phyloP scores from a whole-genome alignment of 2,797 vertebrate genomes.

The Scyliorhinus canicula region DNA sequence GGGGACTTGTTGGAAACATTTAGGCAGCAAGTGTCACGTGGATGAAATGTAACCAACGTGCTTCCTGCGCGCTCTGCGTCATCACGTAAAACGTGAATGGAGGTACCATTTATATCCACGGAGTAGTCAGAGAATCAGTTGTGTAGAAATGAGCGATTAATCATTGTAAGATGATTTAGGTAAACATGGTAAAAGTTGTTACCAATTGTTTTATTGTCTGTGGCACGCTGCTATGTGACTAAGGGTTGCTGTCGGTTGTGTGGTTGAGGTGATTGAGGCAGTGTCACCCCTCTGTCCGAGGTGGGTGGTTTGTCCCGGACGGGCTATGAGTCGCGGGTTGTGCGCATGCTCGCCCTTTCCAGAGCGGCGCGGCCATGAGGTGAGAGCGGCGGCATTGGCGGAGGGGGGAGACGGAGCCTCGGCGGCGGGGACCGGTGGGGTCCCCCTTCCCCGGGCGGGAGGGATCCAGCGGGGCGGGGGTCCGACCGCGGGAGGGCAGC shows the following conservation, averaged over 20 bases:
- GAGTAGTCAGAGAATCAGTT: fast-evolving
- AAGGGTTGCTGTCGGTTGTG: too few species aligned
- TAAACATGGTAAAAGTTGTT: neutral
- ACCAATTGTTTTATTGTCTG: fast-evolving
- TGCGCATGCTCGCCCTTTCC: slow-evolving; percentile 23
- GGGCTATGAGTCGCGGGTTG: neutral
- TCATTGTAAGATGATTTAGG: too few species aligned
- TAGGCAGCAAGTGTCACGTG: neutral
- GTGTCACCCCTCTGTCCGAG: too few species aligned
- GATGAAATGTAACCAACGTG: neutral
- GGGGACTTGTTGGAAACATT: too few species aligned
- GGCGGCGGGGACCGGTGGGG: too few species aligned
- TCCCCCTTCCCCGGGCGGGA: too few species aligned
- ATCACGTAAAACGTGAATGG: neutral
- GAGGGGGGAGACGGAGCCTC: too few species aligned
- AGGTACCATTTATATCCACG: neutral
- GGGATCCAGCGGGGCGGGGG: too few species aligned
- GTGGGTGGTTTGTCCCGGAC: neutral
- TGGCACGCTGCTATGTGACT: neutral
- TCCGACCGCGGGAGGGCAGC: neutral
- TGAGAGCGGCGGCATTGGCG: neutral
- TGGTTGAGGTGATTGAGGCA: neutral
- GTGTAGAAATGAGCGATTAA: neutral
- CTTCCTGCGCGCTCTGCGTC: neutral
- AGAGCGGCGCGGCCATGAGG: slow-evolving; percentile 4